Evolutionary conservation across 2,113 vertebrate species (phyloP), one percentile per base, ranked within the genome.

Genomic region (Neolamprologus fasciatus): DNA sequence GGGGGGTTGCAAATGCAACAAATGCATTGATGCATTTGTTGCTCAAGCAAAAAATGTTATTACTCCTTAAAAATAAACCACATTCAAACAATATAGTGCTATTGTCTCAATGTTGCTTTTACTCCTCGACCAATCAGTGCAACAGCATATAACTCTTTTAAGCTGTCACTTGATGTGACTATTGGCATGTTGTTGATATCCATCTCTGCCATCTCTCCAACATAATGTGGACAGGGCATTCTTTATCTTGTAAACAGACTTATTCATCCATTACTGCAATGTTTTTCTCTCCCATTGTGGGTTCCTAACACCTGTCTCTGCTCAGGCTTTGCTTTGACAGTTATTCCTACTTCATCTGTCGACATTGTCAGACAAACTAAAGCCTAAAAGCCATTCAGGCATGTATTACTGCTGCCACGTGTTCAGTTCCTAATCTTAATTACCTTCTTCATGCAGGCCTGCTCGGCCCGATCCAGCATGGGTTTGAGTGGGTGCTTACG

Each of bases 391-490:
- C 63, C 73, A 83, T 80, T 93, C 83, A 84, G 82, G 45, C 63
- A 76, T 51, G 73, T 71, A 82, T 91, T 86, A 66, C 80, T 61
- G 57, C 88, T 89, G 91, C 88, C 87, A 91, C 57, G 40, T 90
- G 90, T 92, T 89, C 68, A 47, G 57, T 83, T 71, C 63, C 85
- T 88, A 89, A 93, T 95, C 90, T 94, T 95, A 96, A 96, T 96
- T 95, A 94, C 93, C 76, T 23, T 66, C 42, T 63, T 66, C 82
- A 89, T 35, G 84, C 63, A 82, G 84, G 76, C 45, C 47, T 68
- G 68, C 87, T 84, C 37, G 68, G 86, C 82, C 89, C 42, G 2
- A 61, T 87, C 81, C 33, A 26, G 61, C 28, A 61, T 58, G 8
- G 85, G 92, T 91, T 93, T 91, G 92, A 93, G 92, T 86, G 88